Conservation (phyloP, 2,797 vertebrate genomes). For the Darevskia nairensis region DNA sequence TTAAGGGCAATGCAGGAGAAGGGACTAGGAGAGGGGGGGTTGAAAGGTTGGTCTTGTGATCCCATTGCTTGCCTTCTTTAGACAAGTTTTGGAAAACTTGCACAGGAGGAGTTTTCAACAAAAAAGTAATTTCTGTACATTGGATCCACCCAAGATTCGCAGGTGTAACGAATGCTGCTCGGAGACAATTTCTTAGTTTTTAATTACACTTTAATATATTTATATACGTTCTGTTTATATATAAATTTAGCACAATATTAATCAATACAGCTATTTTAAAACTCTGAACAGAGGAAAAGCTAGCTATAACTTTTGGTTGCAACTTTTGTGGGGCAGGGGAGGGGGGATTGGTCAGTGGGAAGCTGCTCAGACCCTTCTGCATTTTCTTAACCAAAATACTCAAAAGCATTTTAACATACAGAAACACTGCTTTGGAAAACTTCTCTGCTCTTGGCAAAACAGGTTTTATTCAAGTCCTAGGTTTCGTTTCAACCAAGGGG, state of each 20-base stretch:
- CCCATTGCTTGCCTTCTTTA: neutral
- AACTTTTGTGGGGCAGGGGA: conserved; percentile 1
- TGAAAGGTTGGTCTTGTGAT: neutral
- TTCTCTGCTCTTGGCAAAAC: conserved; percentile 57
- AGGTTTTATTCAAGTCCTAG: conserved; percentile 1
- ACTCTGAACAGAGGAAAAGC: conserved; percentile 53
- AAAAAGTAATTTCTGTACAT: conserved; percentile 38
- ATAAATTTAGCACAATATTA: conserved; percentile 60
- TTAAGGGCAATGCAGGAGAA: neutral
- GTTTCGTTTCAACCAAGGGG: conserved; percentile 8
- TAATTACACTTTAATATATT: conserved; percentile 68
- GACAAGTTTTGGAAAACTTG: neutral
- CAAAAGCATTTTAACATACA: conserved; percentile 9
- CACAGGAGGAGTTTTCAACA: conserved; percentile 26
- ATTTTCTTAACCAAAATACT: conserved; percentile 27
- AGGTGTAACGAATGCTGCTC: conserved; percentile 49
- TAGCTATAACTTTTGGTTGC: conserved; percentile 50
- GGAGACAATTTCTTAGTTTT: conserved; percentile 54
- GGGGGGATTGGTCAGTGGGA: neutral
- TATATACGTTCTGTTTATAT: conserved; percentile 65
- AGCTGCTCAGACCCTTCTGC: conserved; percentile 38
- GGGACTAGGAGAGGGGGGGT: neutral
- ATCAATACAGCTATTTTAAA: conserved; percentile 55
- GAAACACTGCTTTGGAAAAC: conserved; percentile 55
- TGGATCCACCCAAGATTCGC: conserved; percentile 47